These are phyloP conservation scores for Cantharis lateralis DNA, from an alignment of 2,888 invertebrate species.

Conservation along the genomic window DNA sequence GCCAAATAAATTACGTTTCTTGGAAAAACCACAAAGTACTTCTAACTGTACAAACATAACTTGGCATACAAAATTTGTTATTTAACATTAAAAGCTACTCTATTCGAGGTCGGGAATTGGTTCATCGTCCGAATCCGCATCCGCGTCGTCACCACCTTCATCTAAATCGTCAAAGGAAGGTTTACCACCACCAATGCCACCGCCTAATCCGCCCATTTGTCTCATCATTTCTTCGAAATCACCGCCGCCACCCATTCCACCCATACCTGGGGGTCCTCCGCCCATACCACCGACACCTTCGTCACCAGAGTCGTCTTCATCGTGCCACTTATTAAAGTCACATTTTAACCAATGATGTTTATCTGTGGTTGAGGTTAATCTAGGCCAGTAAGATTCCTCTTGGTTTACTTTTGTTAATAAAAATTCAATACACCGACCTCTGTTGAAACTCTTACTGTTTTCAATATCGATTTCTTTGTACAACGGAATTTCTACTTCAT, in stretches of 20 bases:
- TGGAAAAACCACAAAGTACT: conserved; percentile 1
- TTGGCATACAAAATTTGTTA: conserved; percentile 9
- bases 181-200: conserved; percentile 60
- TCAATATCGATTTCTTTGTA: conserved; percentile 82
- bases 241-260: conserved; percentile 53
- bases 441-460: conserved; percentile 72
- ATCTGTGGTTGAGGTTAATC: conserved; percentile 80
- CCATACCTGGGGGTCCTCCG: conserved; percentile 87
- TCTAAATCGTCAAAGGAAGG: conserved; percentile 78
- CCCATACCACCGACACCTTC: conserved; percentile 62
- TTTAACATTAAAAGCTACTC: conserved; percentile 20
- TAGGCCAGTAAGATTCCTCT: conserved; percentile 84
- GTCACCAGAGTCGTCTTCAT: conserved; percentile 92
- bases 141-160: conserved; percentile 50
- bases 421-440: conserved; percentile 77
- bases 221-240: conserved; percentile 76
- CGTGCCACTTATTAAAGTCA: conserved; percentile 97
- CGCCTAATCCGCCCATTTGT: conserved; percentile 69
- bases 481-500: conserved; percentile 87
- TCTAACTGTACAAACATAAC: conserved; percentile 3
- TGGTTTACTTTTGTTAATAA: conserved; percentile 68
- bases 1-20: conserved; percentile 7
- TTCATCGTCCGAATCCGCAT: conserved; percentile 79
- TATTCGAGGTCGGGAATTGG: conserved; percentile 76
- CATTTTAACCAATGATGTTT: conserved; percentile 96